phyloP scores from a whole-genome alignment of 2,113 vertebrate genomes.

The Ramphastos sulfuratus region DNA sequence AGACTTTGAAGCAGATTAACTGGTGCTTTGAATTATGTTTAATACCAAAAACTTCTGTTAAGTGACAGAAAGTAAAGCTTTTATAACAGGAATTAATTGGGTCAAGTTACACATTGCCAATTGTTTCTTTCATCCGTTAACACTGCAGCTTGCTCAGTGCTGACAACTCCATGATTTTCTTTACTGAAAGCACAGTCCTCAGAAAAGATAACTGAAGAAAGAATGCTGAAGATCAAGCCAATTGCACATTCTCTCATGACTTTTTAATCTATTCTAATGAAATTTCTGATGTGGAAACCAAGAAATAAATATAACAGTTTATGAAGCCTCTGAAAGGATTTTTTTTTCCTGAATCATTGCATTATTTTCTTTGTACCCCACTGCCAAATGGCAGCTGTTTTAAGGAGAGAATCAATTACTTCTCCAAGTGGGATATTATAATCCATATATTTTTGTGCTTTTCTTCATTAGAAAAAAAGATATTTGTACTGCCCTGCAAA shows the following conservation, averaged over 20 bases:
- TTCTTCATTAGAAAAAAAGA: not conserved
- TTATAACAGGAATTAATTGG: not conserved
- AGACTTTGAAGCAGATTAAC: not conserved
- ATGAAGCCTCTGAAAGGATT: not conserved
- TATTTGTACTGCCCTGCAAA: not conserved
- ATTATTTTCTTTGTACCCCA: constrained; percentile 16
- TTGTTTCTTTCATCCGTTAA: not conserved
- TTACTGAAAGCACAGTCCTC: not conserved
- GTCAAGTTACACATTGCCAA: not conserved
- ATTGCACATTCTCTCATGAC: not conserved
- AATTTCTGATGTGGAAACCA: not conserved
- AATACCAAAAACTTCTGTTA: not conserved
- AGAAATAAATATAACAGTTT: constrained; percentile 15
- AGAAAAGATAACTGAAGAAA: not conserved
- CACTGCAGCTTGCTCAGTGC: not conserved
- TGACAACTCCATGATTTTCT: not conserved
- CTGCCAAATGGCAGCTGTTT: constrained; percentile 8
- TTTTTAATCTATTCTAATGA: not conserved
- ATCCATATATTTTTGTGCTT: not conserved
- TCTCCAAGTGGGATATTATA: not conserved
- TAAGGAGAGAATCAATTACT: not conserved
- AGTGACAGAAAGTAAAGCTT: not conserved
- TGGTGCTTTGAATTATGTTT: not conserved
- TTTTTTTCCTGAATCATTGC: not conserved
- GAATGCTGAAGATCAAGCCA: not conserved